A percentile compares a stretch with the other conserved stretches of the same genome.
Evolutionary conservation across 2,797 vertebrate species (phyloP).

Genomic region (Hapalemur alaotrensis): DNA sequence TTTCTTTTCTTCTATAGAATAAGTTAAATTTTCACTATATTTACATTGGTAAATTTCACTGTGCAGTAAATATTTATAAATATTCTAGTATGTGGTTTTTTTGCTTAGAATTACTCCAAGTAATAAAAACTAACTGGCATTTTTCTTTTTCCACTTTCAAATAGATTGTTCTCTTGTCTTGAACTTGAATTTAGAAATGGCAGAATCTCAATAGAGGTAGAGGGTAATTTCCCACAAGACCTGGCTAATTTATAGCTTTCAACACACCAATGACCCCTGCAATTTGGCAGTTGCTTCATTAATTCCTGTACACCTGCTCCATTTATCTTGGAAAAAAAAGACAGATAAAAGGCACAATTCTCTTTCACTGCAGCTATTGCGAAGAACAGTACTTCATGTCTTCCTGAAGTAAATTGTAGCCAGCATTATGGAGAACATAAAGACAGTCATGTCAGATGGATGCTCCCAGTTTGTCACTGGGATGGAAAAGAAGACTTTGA

Average conservation of each 20-base stretch:
- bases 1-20: neutral
- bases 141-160: constrained; percentile 59
- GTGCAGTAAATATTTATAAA: neutral
- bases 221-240: constrained; percentile 84
- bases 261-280: constrained; percentile 79
- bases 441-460: neutral
- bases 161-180: constrained; percentile 70
- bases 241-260: constrained; percentile 82
- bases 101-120: neutral
- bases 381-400: constrained; percentile 36
- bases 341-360: constrained; percentile 71
- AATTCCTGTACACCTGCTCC: constrained; percentile 81
- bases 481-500: neutral
- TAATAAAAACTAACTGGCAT: constrained; percentile 42
- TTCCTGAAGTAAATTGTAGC: constrained; percentile 68
- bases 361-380: constrained; percentile 38
- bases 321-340: constrained; percentile 74
- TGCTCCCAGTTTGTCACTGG: neutral
- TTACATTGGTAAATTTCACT: neutral
- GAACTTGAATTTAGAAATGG: constrained; percentile 76
- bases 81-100: neutral
- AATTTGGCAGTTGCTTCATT: constrained; percentile 83
- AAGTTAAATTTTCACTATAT: neutral
- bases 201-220: constrained; percentile 72
- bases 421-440: constrained; percentile 59